A percentile compares a stretch with the other conserved stretches of the same genome.
phyloP scores from a whole-genome alignment of 2,797 vertebrate species.

The Mus caroli region DNA sequence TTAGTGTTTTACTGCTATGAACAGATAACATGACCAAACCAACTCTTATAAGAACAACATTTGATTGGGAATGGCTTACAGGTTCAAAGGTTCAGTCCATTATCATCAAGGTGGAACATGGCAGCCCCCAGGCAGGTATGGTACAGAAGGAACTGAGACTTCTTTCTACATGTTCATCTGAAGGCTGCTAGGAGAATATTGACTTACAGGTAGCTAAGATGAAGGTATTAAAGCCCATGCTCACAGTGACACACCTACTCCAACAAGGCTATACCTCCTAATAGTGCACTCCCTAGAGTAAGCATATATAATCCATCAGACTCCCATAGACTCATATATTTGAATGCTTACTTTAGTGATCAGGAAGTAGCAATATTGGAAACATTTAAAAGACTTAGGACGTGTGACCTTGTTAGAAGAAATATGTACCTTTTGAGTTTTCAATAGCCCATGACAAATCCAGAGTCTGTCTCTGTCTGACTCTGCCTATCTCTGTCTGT shows the following conservation, averaged over 20 bases:
- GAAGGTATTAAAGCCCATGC: neutral
- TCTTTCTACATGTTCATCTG: neutral
- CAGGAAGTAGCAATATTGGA: neutral
- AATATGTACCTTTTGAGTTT: neutral
- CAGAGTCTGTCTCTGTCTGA: neutral
- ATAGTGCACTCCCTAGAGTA: neutral
- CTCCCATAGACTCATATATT: neutral
- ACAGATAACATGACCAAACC: neutral
- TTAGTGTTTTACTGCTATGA: neutral
- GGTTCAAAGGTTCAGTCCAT: neutral
- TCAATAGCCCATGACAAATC: neutral
- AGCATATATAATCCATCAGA: neutral
- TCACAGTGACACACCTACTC: neutral
- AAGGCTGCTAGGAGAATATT: neutral
- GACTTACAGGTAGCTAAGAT: neutral
- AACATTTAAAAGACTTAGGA: neutral
- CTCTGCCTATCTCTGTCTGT: neutral
- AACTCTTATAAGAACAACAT: neutral
- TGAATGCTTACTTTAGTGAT: neutral
- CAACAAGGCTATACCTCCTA: neutral
- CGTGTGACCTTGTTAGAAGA: neutral
- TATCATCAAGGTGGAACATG: neutral
- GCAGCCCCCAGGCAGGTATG: neutral
- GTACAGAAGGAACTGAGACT: neutral
- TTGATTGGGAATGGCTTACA: neutral